Conservation (phyloP, 2,113 vertebrate genomes). For the Cisticola juncidis region DNA sequence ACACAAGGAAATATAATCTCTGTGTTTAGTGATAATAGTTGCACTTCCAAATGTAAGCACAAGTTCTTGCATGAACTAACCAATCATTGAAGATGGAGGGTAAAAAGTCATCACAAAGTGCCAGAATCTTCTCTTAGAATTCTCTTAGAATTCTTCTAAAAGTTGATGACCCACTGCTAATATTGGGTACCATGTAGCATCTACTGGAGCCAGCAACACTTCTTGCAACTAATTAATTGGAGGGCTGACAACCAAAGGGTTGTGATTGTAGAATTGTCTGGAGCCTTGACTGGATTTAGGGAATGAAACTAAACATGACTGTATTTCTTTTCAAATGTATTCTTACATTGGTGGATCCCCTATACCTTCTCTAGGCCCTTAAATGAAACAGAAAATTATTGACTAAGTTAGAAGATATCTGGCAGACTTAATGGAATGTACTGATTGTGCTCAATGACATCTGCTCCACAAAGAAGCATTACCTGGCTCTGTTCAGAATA, state of each 20-base stretch:
- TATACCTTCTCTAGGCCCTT: neutral
- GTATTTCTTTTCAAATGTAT: neutral
- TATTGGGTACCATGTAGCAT: neutral
- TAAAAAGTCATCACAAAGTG: neutral
- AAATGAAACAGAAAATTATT: neutral
- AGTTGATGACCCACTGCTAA: neutral
- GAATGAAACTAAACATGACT: neutral
- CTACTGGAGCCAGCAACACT: neutral
- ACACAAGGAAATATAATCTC: neutral
- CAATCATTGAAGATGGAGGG: neutral
- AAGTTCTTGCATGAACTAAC: neutral
- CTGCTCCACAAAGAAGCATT: neutral
- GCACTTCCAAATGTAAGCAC: neutral
- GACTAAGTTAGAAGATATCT: neutral
- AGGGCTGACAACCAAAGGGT: neutral
- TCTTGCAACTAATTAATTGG: neutral
- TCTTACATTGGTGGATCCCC: neutral
- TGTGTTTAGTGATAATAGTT: neutral
- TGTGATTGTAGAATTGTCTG: neutral
- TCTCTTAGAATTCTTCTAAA: neutral
- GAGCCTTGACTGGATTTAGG: neutral
- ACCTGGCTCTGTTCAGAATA: neutral
- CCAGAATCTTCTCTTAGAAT: neutral
- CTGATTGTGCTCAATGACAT: neutral
- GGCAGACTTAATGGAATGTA: neutral